Percentiles rank a stretch among this genome's conserved stretches.
These are phyloP conservation scores for Stegana nigrithorax DNA, from an alignment of 2,888 invertebrate species.

Conservation along the genomic window DNA sequence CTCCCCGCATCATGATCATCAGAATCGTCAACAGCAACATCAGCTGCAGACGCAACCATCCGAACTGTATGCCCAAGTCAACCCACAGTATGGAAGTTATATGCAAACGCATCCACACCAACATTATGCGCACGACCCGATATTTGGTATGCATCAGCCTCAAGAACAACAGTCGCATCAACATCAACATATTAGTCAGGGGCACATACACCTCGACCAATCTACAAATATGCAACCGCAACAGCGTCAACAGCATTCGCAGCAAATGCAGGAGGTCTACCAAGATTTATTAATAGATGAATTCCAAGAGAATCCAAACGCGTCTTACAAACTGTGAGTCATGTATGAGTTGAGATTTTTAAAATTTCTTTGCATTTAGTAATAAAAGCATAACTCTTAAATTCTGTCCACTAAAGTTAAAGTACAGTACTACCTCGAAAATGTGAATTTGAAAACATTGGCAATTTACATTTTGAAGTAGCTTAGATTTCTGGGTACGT, in stretches of 20 bases:
- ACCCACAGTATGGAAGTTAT: slow-evolving; percentile 28
- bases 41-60: slow-evolving; percentile 8
- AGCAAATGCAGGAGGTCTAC: slow-evolving; percentile 39
- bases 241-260: slow-evolving; percentile 37
- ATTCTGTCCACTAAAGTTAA: too few relatives aligned
- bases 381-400: too few relatives aligned
- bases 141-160: slow-evolving; percentile 40
- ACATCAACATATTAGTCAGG: slow-evolving; percentile 48
- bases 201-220: slow-evolving; percentile 64
- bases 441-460: too few relatives aligned
- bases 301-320: slow-evolving; percentile 58
- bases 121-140: slow-evolving; percentile 46
- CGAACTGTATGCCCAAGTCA: background rate
- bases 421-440: too few relatives aligned
- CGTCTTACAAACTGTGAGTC: slow-evolving; percentile 66
- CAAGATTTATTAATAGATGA: slow-evolving; percentile 66
- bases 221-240: slow-evolving; percentile 36
- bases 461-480: too few relatives aligned
- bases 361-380: too few relatives aligned
- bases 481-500: too few relatives aligned
- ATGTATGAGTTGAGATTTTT: too few relatives aligned
- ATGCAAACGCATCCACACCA: slow-evolving; percentile 41
- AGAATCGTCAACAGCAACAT: slow-evolving; percentile 40
- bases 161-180: slow-evolving; percentile 45
- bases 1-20: slow-evolving; percentile 32